Evolutionary conservation across 1,140 invertebrate genomes (phyloP).

Genomic region (Danaus melanippus): DNA sequence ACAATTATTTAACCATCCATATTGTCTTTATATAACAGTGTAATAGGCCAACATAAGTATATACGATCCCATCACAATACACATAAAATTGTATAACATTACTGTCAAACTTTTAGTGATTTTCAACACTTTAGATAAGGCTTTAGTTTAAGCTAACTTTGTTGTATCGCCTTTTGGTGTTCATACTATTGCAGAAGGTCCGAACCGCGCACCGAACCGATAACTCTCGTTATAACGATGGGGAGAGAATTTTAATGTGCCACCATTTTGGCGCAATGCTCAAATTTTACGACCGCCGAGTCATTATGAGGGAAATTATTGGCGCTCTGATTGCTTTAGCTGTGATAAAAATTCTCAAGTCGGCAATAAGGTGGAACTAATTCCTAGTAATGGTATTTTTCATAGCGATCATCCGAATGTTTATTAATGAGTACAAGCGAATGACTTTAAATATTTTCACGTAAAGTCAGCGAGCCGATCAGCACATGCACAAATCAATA

Average conservation of each 20-base stretch:
- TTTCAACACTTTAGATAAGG: too few species aligned
- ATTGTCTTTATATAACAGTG: too few species aligned
- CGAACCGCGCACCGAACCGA: conserved; percentile 51
- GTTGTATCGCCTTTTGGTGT: conserved; percentile 1
- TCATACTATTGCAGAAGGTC: conserved; percentile 53
- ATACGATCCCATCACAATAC: too few species aligned
- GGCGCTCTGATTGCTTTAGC: conserved; percentile 69
- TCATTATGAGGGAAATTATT: conserved; percentile 72
- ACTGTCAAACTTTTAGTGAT: too few species aligned
- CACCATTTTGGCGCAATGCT: conserved; percentile 71
- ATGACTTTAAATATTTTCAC: too few species aligned
- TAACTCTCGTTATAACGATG: conserved; percentile 68
- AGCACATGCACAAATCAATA: too few species aligned
- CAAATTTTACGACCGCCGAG: conserved; percentile 68
- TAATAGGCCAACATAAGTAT: too few species aligned
- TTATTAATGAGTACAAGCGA: too few species aligned
- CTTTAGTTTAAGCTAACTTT: too few species aligned
- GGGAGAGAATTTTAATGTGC: conserved; percentile 70
- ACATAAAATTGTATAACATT: too few species aligned
- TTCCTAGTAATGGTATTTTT: conserved; percentile 46
- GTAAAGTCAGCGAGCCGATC: too few species aligned
- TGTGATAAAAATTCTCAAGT: conserved; percentile 71
- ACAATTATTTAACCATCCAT: neutral
- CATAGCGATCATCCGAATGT: neutral
- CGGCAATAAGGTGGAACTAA: conserved; percentile 71